Evolutionary conservation across 2,888 invertebrate species (phyloP).

Genomic region (Eustalomyia histrio): DNA sequence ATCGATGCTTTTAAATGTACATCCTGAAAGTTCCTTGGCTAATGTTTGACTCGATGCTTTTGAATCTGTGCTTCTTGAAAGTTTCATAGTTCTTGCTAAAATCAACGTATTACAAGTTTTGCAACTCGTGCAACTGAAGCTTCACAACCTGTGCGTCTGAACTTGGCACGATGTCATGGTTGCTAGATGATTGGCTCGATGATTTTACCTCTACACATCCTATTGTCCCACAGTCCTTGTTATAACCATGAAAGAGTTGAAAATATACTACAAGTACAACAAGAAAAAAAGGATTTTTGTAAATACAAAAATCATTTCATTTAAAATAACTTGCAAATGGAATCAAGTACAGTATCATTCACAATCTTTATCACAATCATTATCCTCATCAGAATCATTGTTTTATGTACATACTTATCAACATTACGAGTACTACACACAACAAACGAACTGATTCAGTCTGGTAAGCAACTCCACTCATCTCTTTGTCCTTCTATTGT

Average conservation of each 20-base stretch:
- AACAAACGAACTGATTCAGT: conserved; percentile 52
- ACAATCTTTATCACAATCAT: conserved; percentile 28
- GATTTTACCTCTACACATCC: too few relatives aligned
- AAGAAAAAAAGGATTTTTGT: not conserved
- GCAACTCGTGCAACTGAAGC: too few relatives aligned
- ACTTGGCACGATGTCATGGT: too few relatives aligned
- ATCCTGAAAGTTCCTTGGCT: too few relatives aligned
- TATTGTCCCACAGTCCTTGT: too few relatives aligned
- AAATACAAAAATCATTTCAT: conserved; percentile 18
- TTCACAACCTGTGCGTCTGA: too few relatives aligned
- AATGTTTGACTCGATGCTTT: too few relatives aligned
- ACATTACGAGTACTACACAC: conserved; percentile 5
- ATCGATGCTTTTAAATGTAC: too few relatives aligned
- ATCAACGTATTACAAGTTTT: too few relatives aligned
- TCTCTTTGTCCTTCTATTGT: conserved; percentile 25
- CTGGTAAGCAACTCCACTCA: conserved; percentile 52
- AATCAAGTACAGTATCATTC: conserved; percentile 38
- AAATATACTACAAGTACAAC: not conserved
- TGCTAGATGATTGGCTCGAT: too few relatives aligned
- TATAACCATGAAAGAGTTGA: conserved; percentile 32
- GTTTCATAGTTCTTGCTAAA: too few relatives aligned
- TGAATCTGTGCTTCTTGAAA: too few relatives aligned
- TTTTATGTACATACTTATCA: conserved; percentile 52
- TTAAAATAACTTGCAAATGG: conserved; percentile 54
- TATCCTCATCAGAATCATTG: conserved; percentile 56